Percentiles rank a stretch among this genome's conserved stretches.
phyloP scores from a whole-genome alignment of 2,113 vertebrate genomes.

The Oreochromis aureus region DNA sequence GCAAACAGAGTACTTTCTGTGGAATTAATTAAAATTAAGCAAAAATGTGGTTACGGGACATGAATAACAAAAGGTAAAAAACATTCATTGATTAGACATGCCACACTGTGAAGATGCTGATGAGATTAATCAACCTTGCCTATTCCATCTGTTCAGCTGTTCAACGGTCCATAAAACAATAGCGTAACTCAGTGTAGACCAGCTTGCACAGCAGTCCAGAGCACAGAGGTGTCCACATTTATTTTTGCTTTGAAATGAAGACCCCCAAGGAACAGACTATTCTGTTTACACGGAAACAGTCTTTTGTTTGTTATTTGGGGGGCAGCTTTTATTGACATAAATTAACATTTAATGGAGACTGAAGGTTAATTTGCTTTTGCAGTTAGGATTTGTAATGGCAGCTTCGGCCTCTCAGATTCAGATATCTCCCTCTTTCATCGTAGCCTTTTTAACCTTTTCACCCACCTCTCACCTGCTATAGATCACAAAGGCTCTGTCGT shows the following conservation, averaged over 20 bases:
- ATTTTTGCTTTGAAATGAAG: constrained; percentile 25
- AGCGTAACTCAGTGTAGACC: constrained; percentile 15
- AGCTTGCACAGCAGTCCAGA: constrained; percentile 33
- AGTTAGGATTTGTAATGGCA: not conserved
- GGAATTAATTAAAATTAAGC: constrained; percentile 61
- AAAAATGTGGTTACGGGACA: constrained; percentile 39
- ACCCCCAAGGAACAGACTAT: not conserved
- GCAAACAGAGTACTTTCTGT: constrained; percentile 32
- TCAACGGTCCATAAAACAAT: constrained; percentile 50
- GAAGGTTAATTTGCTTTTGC: constrained; percentile 4
- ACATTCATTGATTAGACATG: constrained; percentile 47
- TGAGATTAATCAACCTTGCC: constrained; percentile 66
- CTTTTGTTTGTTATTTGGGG: not conserved
- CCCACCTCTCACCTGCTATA: not conserved
- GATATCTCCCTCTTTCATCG: not conserved
- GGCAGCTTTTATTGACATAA: not conserved
- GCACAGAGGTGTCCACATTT: constrained; percentile 38
- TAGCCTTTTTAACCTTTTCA: not conserved
- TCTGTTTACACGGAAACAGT: not conserved
- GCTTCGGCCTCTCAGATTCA: not conserved
- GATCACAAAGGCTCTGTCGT: not conserved
- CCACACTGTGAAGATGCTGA: constrained; percentile 52
- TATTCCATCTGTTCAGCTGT: constrained; percentile 64
- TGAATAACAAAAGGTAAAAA: constrained; percentile 45
- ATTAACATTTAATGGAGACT: constrained; percentile 1